Evolutionary conservation across 2,888 invertebrate genomes (phyloP).

Genomic region (Trissolcus japonicus): DNA sequence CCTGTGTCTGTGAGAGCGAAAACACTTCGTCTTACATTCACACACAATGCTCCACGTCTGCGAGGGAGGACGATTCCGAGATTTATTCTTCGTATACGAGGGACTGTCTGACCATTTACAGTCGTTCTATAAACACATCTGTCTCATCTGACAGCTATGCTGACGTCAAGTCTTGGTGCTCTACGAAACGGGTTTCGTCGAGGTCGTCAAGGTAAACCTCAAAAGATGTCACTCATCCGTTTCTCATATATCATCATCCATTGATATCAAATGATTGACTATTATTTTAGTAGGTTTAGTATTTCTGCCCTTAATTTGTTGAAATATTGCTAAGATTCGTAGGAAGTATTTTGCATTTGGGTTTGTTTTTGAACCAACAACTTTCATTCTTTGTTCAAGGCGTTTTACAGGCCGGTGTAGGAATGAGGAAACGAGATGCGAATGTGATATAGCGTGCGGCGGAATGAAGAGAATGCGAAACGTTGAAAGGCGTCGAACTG

Average conservation of each 20-base stretch:
- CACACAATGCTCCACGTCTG: no score
- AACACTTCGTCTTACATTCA: no score
- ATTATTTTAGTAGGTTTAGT: no score
- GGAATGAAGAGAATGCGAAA: constrained; percentile 42
- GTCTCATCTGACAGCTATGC: constrained; percentile 6
- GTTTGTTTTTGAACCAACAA: constrained; percentile 10
- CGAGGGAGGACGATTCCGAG: constrained; percentile 4
- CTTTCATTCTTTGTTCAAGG: constrained; percentile 31
- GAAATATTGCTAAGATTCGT: no score
- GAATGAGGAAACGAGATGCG: constrained; percentile 48
- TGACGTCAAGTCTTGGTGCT: constrained; percentile 1
- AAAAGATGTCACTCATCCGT: neutral
- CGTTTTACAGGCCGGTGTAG: constrained; percentile 29
- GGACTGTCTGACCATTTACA: constrained; percentile 19
- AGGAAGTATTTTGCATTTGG: no score
- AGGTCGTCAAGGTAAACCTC: constrained; percentile 20
- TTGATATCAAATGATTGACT: no score
- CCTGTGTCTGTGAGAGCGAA: no score
- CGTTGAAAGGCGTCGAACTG: constrained; percentile 13
- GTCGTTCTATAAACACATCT: constrained; percentile 30
- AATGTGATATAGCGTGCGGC: constrained; percentile 29
- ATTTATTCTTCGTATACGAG: constrained; percentile 6
- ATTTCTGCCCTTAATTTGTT: no score
- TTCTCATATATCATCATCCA: neutral
- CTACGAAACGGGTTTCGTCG: neutral